Percentiles rank a stretch among this genome's conserved stretches.
phyloP scores from a whole-genome alignment of 2,888 invertebrate species.

The Amaurobius ferox region DNA sequence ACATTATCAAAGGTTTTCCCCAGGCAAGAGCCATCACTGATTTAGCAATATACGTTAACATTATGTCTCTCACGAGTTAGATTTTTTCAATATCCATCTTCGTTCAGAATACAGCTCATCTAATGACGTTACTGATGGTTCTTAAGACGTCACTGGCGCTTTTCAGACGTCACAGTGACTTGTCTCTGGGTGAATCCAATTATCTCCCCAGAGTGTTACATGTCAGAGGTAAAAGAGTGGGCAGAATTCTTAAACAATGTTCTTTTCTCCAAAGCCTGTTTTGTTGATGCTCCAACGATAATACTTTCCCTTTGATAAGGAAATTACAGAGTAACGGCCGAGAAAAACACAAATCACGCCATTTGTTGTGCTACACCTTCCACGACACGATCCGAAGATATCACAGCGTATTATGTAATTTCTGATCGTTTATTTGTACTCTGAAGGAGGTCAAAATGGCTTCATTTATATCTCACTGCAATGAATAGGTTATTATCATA shows the following conservation, averaged over 20 bases:
- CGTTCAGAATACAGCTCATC: no score
- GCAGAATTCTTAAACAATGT: not conserved
- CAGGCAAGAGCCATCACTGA: no score
- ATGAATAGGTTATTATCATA: constrained; percentile 6
- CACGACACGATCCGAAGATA: not conserved
- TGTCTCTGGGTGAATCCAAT: not conserved
- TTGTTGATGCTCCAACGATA: not conserved
- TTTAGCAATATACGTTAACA: no score
- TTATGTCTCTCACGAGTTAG: no score
- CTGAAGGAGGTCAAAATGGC: not conserved
- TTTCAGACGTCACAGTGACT: not conserved
- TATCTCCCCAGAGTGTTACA: not conserved
- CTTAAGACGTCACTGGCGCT: not conserved
- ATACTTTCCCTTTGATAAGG: not conserved
- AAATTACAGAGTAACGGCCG: not conserved
- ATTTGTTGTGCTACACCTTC: not conserved
- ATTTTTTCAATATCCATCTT: no score
- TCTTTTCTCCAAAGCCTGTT: not conserved
- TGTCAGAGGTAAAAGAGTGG: not conserved
- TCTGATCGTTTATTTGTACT: not conserved
- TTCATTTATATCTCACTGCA: not conserved
- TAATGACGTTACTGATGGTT: no score
- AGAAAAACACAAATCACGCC: not conserved
- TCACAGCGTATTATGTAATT: not conserved
- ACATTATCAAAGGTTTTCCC: no score